Conservation (phyloP, 1,140 invertebrate genomes). For the Drosophila carrolli region DNA sequence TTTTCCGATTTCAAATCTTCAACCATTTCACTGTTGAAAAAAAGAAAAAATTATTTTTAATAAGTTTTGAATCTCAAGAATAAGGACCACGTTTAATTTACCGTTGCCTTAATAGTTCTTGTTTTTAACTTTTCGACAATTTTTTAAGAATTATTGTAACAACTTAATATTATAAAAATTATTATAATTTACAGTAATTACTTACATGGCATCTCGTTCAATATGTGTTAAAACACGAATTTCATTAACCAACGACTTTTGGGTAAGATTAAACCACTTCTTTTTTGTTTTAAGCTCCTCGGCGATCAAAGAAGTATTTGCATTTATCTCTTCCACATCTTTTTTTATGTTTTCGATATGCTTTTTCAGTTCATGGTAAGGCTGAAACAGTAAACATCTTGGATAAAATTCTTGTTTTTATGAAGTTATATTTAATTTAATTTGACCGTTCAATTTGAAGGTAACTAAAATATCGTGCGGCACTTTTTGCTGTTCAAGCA, state of each 20-base stretch:
- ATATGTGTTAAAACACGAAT: not conserved
- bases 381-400: not conserved
- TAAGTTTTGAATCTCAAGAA: not conserved
- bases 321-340: not conserved
- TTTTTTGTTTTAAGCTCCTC: not conserved
- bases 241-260: not conserved
- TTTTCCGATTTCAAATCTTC: not conserved
- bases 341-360: not conserved
- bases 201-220: slow-evolving; percentile 1
- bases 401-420: not conserved
- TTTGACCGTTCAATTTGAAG: too few relatives aligned
- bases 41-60: not conserved
- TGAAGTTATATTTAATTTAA: too few relatives aligned
- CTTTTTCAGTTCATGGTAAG: not conserved
- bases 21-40: not conserved
- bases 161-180: too few relatives aligned
- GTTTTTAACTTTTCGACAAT: too few relatives aligned
- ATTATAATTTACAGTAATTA: not conserved
- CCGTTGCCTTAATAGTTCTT: too few relatives aligned
- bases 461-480: too few relatives aligned
- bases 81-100: not conserved
- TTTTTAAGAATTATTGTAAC: too few relatives aligned
- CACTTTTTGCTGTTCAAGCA: too few relatives aligned
- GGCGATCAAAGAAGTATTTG: not conserved
- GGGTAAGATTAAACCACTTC: not conserved